Evolutionary conservation across 2,888 invertebrate genomes (phyloP), one percentile per base, ranked within the genome.

Genomic region (Clunio marinus): DNA sequence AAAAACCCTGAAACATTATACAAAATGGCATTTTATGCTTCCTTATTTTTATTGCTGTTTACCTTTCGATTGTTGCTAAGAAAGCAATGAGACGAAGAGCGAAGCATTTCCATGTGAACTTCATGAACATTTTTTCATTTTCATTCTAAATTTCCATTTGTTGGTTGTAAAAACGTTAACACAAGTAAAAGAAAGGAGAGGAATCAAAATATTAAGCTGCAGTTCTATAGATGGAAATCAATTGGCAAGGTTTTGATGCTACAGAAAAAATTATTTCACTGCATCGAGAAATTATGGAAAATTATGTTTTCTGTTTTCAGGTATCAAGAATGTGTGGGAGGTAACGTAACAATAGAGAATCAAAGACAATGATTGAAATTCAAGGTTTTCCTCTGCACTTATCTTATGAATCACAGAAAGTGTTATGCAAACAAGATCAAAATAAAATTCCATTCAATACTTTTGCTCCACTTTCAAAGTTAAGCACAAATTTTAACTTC

Each of bases 31-130:
- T n/a, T n/a, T n/a, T 8, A n/a, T 15, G 41, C 15, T 41, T 41
- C 41, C 15, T 62, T 41, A 41, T 41, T 62, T 62, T 28, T 41
- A 25, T 37, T 41, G 22, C 32, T 32, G 32, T 32, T 32, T 32
- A 32, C 32, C 32, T 32, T 32, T 32, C 32, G 32, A 32, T 32
- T 32, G 32, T 32, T 8, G 32, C 8, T 32, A 32, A 32, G 32
- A 8, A 32, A 32, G 32, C 4, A 32, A 32, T 32, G 5, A 8
- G 8, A 32, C 4, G 32, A 32, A 32, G 8, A 32, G 32, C 4
- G 32, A 32, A 32, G 4, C 32, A 32, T 32, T n/a, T 32, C 32
- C 32, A 32, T 32, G 32, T 32, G 32, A 4, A 32, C 5, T 32
- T 32, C 8, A 32, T 32, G 32, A 32, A n/a, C n/a, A n/a, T n/a